A percentile compares a stretch with the other conserved stretches of the same genome.
phyloP scores from a whole-genome alignment of 2,797 vertebrate species.

The Tympanoctomys barrerae region DNA sequence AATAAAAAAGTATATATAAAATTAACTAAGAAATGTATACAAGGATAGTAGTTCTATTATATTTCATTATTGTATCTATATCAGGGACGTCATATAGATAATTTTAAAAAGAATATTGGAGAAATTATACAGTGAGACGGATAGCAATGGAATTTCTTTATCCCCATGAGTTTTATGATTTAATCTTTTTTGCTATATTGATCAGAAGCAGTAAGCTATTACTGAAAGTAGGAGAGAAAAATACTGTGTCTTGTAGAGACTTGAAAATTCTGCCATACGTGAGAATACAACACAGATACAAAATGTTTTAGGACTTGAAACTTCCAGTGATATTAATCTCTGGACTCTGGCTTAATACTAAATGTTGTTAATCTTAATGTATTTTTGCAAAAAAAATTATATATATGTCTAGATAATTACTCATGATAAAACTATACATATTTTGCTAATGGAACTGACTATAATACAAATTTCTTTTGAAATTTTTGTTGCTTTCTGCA shows the following conservation, averaged over 20 bases:
- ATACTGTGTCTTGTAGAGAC: background rate
- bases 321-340: background rate
- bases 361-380: background rate
- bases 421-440: background rate
- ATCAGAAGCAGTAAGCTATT: slow-evolving; percentile 24
- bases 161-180: background rate
- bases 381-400: background rate
- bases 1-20: background rate
- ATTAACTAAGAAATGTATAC: background rate
- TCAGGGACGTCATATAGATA: background rate
- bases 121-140: background rate
- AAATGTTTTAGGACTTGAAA: background rate
- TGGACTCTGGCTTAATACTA: background rate
- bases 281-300: background rate
- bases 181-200: slow-evolving; percentile 5
- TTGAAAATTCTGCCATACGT: background rate
- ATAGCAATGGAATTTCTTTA: background rate
- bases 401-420: background rate
- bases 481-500: background rate
- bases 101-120: background rate
- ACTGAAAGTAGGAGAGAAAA: slow-evolving; percentile 27
- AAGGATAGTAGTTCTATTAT: background rate
- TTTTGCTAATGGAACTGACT: background rate
- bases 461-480: background rate
- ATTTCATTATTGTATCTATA: background rate